phyloP scores from a whole-genome alignment of 2,113 vertebrate genomes.

The Propithecus coquereli region DNA sequence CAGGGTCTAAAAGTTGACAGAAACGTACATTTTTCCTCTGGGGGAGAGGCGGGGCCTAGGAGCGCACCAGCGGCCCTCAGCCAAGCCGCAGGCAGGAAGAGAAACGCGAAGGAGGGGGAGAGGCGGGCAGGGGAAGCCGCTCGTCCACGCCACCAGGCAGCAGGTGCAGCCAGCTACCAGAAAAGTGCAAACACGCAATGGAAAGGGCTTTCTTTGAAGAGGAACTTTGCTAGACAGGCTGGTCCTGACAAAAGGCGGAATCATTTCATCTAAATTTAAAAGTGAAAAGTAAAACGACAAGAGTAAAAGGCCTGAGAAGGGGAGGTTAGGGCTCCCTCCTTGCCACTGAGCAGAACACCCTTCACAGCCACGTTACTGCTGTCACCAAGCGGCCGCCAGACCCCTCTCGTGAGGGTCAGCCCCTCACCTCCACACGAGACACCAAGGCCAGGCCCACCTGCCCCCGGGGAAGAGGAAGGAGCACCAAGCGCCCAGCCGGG shows the following conservation, averaged over 20 bases:
- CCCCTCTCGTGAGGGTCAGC: fast-evolving
- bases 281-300: neutral
- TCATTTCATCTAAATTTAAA: neutral
- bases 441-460: neutral
- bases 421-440: neutral
- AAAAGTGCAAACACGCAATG: neutral
- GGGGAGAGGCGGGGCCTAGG: neutral
- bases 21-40: neutral
- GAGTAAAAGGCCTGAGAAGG: neutral
- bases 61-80: neutral
- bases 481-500: neutral
- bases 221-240: neutral
- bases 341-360: neutral
- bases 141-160: neutral
- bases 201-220: neutral
- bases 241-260: neutral
- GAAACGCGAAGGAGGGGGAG: neutral
- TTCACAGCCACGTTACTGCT: neutral
- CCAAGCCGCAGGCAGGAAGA: neutral
- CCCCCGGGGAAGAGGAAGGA: fast-evolving
- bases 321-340: fast-evolving
- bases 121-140: fast-evolving
- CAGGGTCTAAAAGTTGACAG: neutral
- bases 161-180: neutral
- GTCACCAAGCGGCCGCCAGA: neutral